A percentile compares a stretch with the other conserved stretches of the same genome.
Evolutionary conservation across 2,113 vertebrate genomes (phyloP).

Genomic region (Cryptomyrus ogoouensis): DNA sequence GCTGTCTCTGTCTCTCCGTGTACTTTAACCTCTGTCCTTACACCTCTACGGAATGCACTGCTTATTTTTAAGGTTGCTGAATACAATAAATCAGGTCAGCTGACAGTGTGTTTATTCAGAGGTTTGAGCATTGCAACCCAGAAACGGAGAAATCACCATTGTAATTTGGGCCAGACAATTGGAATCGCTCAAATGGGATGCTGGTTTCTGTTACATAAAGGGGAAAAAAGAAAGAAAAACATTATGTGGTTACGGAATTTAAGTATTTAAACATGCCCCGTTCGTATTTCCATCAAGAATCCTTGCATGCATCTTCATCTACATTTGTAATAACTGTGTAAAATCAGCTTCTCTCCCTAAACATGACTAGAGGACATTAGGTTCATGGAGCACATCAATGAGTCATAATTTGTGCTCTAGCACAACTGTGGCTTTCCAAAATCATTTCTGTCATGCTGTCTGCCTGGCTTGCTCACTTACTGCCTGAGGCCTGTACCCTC

Average conservation of each 20-base stretch:
- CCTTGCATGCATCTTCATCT: not conserved
- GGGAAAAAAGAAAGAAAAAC: not conserved
- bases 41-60: not conserved
- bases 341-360: conserved; percentile 8
- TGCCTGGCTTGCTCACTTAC: not conserved
- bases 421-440: conserved; percentile 12
- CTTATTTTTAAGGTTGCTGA: not conserved
- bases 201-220: not conserved
- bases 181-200: not conserved
- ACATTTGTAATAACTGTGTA: conserved; percentile 2
- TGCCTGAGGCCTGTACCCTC: conserved; percentile 1
- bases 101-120: not conserved
- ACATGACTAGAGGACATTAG: conserved; percentile 15
- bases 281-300: not conserved
- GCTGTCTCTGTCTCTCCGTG: not conserved
- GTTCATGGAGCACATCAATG: not conserved
- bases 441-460: conserved; percentile 4
- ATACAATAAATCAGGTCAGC: not conserved
- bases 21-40: not conserved
- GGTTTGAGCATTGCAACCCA: not conserved
- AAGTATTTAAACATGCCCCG: not conserved
- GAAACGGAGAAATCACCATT: not conserved
- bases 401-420: conserved; percentile 14
- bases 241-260: not conserved
- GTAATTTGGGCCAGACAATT: not conserved